Conservation (phyloP, 2,113 vertebrate species). For the Sturnus vulgaris region DNA sequence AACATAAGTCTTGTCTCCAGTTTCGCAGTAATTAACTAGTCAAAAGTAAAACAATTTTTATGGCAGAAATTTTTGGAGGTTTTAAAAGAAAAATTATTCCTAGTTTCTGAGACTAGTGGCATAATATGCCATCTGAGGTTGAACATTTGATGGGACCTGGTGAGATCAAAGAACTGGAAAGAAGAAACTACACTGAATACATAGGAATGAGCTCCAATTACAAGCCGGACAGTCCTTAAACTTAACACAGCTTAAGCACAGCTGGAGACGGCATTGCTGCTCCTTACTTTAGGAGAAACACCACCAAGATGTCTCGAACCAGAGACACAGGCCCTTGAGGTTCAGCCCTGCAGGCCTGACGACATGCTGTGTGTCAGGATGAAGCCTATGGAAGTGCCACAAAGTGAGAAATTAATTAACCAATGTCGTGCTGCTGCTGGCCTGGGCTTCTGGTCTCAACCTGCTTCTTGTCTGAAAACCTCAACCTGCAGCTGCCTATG, state of each 20-base stretch:
- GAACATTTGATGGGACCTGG: conserved; percentile 1
- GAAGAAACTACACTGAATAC: background rate
- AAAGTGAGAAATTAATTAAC: background rate
- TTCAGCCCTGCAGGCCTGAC: background rate
- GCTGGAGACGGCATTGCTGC: background rate
- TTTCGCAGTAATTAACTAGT: background rate
- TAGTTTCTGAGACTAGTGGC: background rate
- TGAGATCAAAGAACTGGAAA: conserved; percentile 35
- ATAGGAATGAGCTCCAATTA: conserved; percentile 21
- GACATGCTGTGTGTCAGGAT: background rate
- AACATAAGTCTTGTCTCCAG: background rate
- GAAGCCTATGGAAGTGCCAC: background rate
- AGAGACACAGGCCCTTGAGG: background rate
- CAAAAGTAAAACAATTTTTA: background rate
- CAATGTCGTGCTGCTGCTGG: background rate
- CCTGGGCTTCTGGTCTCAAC: background rate
- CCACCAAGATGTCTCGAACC: background rate
- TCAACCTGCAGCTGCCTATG: background rate
- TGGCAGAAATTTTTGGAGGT: background rate
- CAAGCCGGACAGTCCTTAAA: background rate
- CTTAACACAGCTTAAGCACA: background rate
- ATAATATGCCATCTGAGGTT: background rate
- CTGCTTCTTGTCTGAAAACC: background rate
- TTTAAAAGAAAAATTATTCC: background rate
- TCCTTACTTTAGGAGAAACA: background rate